These are phyloP conservation scores for Sphaerophoria taeniata DNA, from an alignment of 2,888 invertebrate species.

Conservation along the genomic window DNA sequence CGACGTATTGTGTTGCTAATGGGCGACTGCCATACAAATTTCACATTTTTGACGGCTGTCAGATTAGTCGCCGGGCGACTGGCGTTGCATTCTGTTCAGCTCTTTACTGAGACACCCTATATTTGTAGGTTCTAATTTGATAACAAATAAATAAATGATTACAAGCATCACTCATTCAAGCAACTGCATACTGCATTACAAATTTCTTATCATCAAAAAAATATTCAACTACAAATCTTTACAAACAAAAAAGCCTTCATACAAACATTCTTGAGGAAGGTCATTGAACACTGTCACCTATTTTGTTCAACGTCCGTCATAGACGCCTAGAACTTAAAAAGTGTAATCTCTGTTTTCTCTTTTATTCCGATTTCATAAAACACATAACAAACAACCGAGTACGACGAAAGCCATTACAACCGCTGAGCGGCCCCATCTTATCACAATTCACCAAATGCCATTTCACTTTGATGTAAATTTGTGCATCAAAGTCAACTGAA, in stretches of 20 bases:
- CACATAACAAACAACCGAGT: background rate
- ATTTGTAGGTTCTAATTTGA: too few relatives aligned
- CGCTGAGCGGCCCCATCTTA: background rate
- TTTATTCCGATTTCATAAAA: background rate
- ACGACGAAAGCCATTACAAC: background rate
- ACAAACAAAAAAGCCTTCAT: background rate
- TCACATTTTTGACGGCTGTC: too few relatives aligned
- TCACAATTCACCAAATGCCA: background rate
- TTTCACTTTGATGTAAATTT: background rate
- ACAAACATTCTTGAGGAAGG: background rate
- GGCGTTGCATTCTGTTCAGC: too few relatives aligned
- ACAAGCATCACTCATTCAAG: too few relatives aligned
- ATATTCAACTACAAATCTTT: too few relatives aligned
- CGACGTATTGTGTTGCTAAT: too few relatives aligned
- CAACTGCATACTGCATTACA: too few relatives aligned
- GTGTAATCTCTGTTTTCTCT: background rate
- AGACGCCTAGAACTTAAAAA: background rate
- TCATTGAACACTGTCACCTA: background rate
- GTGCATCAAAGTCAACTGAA: constrained; percentile 13
- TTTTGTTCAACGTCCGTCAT: background rate
- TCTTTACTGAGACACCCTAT: too few relatives aligned
- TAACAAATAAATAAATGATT: too few relatives aligned
- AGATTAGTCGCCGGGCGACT: too few relatives aligned
- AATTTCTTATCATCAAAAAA: too few relatives aligned
- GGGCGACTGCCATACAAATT: too few relatives aligned